These are phyloP conservation scores for Carlito syrichta DNA, from an alignment of 2,113 vertebrate genomes.

Conservation along the genomic window DNA sequence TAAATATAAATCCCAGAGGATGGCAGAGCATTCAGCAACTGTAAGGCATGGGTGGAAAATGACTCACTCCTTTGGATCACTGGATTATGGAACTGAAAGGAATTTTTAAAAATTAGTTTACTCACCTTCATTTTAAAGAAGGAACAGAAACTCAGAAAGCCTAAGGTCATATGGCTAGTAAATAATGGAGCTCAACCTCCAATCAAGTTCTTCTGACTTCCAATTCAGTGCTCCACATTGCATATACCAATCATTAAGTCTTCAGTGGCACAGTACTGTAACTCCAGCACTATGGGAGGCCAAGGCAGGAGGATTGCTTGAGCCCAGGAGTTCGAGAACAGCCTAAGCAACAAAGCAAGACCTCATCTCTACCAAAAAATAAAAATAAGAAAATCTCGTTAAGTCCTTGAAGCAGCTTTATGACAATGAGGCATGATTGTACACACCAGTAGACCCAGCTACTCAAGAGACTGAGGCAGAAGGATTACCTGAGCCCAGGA, in stretches of 20 bases:
- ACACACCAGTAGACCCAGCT: too few species aligned
- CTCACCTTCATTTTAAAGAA: not conserved
- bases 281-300: too few species aligned
- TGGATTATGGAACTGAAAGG: not conserved
- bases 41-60: not conserved
- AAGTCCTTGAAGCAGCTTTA: too few species aligned
- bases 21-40: not conserved
- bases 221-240: not conserved
- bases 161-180: not conserved
- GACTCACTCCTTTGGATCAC: not conserved
- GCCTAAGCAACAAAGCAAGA: too few species aligned
- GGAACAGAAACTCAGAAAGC: not conserved
- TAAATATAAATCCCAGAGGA: not conserved
- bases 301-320: too few species aligned
- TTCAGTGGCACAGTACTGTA: too few species aligned
- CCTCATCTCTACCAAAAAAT: too few species aligned
- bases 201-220: not conserved
- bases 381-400: too few species aligned
- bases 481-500: too few species aligned
- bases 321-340: too few species aligned
- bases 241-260: not conserved
- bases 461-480: too few species aligned
- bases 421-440: too few species aligned
- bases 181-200: not conserved
- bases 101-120: not conserved